Conservation (phyloP, 2,797 vertebrate genomes). For the Amblyopsis hoosieri region DNA sequence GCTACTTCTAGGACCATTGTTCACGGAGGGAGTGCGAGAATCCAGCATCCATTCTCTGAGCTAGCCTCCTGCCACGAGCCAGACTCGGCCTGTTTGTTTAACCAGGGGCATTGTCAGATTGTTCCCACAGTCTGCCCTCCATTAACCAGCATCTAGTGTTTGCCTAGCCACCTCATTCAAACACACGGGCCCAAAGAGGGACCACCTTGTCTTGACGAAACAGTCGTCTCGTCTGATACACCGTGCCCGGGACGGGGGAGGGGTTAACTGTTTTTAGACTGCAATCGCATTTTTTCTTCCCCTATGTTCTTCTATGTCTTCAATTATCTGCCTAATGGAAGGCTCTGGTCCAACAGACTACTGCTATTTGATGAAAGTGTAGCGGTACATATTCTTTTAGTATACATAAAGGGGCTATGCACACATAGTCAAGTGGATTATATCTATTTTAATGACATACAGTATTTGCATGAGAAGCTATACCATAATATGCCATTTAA, state of each 20-base stretch:
- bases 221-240: constrained; percentile 17
- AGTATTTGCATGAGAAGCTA: too few relatives aligned
- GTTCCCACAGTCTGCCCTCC: constrained; percentile 55
- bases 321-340: neutral
- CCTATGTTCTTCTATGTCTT: neutral
- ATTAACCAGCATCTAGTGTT: constrained; percentile 63
- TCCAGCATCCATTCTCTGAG: constrained; percentile 13
- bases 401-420: too few relatives aligned
- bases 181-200: constrained; percentile 50
- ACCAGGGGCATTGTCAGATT: constrained; percentile 61
- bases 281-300: neutral
- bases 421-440: too few relatives aligned
- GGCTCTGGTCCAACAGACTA: neutral
- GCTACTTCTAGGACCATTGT: constrained; percentile 1
- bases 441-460: too few relatives aligned
- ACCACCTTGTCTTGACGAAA: constrained; percentile 20
- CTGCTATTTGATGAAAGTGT: too few relatives aligned
- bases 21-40: neutral
- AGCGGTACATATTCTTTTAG: neutral
- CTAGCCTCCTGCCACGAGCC: constrained; percentile 23
- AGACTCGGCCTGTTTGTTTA: constrained; percentile 67
- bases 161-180: constrained; percentile 59
- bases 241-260: neutral
- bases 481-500: too few relatives aligned
- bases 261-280: too few relatives aligned